phyloP scores from a whole-genome alignment of 1,140 invertebrate genomes.

The Stenopsyche tienmushanensis region DNA sequence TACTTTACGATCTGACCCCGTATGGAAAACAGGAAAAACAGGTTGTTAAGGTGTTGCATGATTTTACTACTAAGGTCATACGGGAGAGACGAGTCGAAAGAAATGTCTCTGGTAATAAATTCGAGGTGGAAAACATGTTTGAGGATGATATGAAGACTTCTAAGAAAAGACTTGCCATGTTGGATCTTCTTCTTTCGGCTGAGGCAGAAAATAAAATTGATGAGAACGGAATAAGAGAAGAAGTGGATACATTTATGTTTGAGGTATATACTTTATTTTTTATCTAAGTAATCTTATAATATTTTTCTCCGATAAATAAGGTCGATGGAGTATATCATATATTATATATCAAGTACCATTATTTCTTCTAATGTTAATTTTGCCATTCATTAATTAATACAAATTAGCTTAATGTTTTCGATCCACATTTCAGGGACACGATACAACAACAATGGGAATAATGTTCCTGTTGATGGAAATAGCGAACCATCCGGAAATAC shows the following conservation, averaged over 20 bases:
- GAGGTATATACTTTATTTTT: too few species aligned
- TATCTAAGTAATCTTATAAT: too few species aligned
- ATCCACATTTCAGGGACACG: conserved; percentile 47
- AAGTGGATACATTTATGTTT: conserved; percentile 84
- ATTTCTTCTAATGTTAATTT: too few species aligned
- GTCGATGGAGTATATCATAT: too few species aligned
- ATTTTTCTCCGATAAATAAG: too few species aligned
- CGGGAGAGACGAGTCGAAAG: conserved; percentile 38
- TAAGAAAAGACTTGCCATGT: conserved; percentile 44
- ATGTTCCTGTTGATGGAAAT: conserved; percentile 41
- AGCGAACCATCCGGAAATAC: conserved; percentile 42
- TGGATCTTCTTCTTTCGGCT: conserved; percentile 60
- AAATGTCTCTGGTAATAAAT: background rate
- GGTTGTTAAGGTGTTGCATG: conserved; percentile 41
- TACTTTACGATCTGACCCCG: too few species aligned
- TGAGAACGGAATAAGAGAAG: conserved; percentile 72
- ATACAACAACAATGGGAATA: conserved; percentile 43
- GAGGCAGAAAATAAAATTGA: conserved; percentile 57
- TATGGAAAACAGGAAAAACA: too few species aligned
- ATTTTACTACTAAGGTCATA: conserved; percentile 47
- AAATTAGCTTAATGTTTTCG: too few species aligned
- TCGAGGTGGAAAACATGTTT: conserved; percentile 34
- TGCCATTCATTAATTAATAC: too few species aligned
- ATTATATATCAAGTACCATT: too few species aligned
- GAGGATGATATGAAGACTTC: conserved; percentile 33